Evolutionary conservation across 2,113 vertebrate genomes (phyloP).

Genomic region (Nipponia nippon): DNA sequence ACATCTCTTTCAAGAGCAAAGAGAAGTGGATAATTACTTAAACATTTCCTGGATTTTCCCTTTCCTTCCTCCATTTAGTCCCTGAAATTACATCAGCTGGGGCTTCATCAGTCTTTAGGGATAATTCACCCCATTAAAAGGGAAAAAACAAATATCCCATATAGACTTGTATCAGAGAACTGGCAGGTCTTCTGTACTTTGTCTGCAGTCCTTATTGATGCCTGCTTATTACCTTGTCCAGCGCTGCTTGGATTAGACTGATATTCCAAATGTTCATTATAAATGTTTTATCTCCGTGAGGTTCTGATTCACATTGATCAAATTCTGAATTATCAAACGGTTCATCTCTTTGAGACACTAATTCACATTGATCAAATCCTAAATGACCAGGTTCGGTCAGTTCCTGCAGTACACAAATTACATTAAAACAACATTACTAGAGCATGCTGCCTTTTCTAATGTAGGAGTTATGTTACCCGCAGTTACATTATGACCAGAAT

Average conservation of each 20-base stretch:
- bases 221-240: slow-evolving; percentile 29
- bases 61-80: not conserved
- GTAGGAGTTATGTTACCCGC: slow-evolving; percentile 81
- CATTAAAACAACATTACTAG: slow-evolving; percentile 88
- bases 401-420: slow-evolving; percentile 78
- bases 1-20: not conserved
- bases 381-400: slow-evolving; percentile 69
- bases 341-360: slow-evolving; percentile 74
- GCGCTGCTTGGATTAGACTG: not conserved
- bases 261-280: slow-evolving; percentile 50
- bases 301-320: slow-evolving; percentile 68
- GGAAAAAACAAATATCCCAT: not conserved
- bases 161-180: not conserved
- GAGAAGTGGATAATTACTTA: not conserved
- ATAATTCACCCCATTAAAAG: slow-evolving; percentile 1
- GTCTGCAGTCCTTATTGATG: slow-evolving; percentile 28
- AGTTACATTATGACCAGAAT: slow-evolving; percentile 82
- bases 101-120: slow-evolving; percentile 14
- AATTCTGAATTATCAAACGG: slow-evolving; percentile 75
- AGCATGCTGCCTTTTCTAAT: slow-evolving; percentile 79
- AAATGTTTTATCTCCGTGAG: slow-evolving; percentile 60
- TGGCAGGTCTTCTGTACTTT: not conserved
- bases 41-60: not conserved
- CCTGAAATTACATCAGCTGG: not conserved
- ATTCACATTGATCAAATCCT: slow-evolving; percentile 77